Base-by-base conservation (phyloP, 1,140 invertebrate species). In the Ephestia elutella region DNA sequence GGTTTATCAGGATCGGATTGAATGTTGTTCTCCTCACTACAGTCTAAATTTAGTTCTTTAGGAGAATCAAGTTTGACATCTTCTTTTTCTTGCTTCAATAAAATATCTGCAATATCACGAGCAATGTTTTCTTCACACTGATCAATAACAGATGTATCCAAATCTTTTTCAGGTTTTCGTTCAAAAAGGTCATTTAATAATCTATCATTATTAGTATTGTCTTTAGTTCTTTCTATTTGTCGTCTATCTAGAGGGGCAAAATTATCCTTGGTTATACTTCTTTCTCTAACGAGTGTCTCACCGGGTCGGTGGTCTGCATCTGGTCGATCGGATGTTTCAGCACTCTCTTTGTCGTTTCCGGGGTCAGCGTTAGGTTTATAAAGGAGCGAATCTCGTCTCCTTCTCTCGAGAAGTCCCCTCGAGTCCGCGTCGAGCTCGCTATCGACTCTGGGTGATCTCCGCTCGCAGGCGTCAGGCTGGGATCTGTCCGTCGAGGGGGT, bases 401-500 rank as follows among this genome's bases (percentile, higher is more conserved):
- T 62, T 44, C 57, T 61, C 10, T 73, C 67, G 5, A 50, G 49
- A 35, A 59, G 25, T 20, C 30, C 20, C 57, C 56, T 57, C 5
- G 63, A 54, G n/a, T 66, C 66, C 0, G 44, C 8, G 5, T 53
- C 57, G 21, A 20, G 35, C 10, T 68, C 59, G 49, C 49, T 51
- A 15, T 51, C 18, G 2, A 50, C 10, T 13, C 44, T 17, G 10
- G 61, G 60, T 7, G 59, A 62, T 28, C 57, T 61, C 18, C 61
- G 10, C 2, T 76, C 76, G 17, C 15, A 59, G 19, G 65, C 28
- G 38, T 76, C 71, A 8, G 55, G 56, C 44, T 64, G 64, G 8
- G 61, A 57, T 66, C 72, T 74, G 44, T 84, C 81, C 11, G 64
- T 72, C 25, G 83, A 83, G 5, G 81, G 75, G 9, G 80, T 83